Percentiles rank a stretch among this genome's conserved stretches.
Conservation (phyloP, 2,888 invertebrate genomes). For the Meloe dianella region DNA sequence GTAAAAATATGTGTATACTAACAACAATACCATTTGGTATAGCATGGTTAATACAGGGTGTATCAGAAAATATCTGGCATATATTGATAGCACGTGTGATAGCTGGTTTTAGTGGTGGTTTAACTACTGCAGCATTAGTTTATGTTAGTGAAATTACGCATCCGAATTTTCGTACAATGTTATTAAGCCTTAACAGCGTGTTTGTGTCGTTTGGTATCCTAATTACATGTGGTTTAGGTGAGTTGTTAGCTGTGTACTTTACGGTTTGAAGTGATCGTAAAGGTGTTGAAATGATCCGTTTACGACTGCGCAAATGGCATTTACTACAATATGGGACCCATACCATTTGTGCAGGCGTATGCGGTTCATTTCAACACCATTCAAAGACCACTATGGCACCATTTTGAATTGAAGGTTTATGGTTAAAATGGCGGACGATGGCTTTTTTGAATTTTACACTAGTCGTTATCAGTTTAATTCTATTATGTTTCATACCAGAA, state of each 20-base stretch:
- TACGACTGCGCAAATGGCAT: no score
- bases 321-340: no score
- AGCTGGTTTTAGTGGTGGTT: constrained; percentile 63
- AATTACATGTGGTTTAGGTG: constrained; percentile 61
- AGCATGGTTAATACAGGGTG: constrained; percentile 61
- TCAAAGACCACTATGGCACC: no score
- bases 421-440: constrained; percentile 62
- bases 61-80: constrained; percentile 57
- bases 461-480: constrained; percentile 51
- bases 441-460: constrained; percentile 59
- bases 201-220: constrained; percentile 66
- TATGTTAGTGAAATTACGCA: constrained; percentile 67
- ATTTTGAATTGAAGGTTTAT: constrained; percentile 49
- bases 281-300: no score
- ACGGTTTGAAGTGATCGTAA: no score
- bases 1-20: constrained; percentile 59
- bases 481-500: constrained; percentile 62
- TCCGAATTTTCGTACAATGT: constrained; percentile 62
- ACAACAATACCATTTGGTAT: constrained; percentile 60
- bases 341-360: no score
- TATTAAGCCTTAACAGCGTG: constrained; percentile 65
- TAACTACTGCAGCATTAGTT: constrained; percentile 63
- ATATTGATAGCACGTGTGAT: constrained; percentile 63
- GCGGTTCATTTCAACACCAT: no score
- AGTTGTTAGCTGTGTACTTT: no score